phyloP scores from a whole-genome alignment of 2,113 vertebrate species.

The Corydoras maculifer region DNA sequence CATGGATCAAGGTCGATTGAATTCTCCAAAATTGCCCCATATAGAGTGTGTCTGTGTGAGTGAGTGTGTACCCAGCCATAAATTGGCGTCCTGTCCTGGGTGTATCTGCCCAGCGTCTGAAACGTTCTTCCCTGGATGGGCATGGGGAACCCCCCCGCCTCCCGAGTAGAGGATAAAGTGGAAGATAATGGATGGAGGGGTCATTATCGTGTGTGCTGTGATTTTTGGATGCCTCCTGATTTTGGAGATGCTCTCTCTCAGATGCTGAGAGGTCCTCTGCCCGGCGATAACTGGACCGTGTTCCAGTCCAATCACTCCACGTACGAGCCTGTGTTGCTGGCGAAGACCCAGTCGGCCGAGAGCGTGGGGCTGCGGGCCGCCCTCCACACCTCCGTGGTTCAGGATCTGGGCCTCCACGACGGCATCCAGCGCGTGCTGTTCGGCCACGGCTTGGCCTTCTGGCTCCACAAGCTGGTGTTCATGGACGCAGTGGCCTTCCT shows the following conservation, averaged over 20 bases:
- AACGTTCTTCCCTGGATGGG: too few relatives aligned
- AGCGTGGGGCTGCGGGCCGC: constrained; percentile 78
- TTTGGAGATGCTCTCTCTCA: not conserved
- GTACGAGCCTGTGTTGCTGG: constrained; percentile 87
- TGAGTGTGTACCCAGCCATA: too few relatives aligned
- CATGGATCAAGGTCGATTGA: too few relatives aligned
- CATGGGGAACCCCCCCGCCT: too few relatives aligned
- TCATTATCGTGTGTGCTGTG: too few relatives aligned
- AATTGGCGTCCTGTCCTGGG: too few relatives aligned
- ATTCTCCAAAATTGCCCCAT: too few relatives aligned
- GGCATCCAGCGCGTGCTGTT: constrained; percentile 95
- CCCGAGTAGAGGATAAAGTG: too few relatives aligned
- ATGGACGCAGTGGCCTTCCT: constrained; percentile 92
- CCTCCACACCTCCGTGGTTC: constrained; percentile 87
- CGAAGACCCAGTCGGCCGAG: constrained; percentile 88
- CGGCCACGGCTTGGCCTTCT: constrained; percentile 93
- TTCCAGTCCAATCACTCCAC: constrained; percentile 98
- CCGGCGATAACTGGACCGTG: constrained; percentile 93
- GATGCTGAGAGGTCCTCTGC: constrained; percentile 78
- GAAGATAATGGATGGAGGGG: too few relatives aligned
- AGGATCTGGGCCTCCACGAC: constrained; percentile 92
- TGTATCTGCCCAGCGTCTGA: too few relatives aligned
- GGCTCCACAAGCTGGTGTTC: constrained; percentile 93
- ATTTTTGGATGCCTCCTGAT: not conserved
- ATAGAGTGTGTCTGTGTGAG: too few relatives aligned